A percentile compares a stretch with the other conserved stretches of the same genome.
These are phyloP conservation scores for Heliconius congener DNA, from an alignment of 1,140 invertebrate species.

Conservation along the genomic window DNA sequence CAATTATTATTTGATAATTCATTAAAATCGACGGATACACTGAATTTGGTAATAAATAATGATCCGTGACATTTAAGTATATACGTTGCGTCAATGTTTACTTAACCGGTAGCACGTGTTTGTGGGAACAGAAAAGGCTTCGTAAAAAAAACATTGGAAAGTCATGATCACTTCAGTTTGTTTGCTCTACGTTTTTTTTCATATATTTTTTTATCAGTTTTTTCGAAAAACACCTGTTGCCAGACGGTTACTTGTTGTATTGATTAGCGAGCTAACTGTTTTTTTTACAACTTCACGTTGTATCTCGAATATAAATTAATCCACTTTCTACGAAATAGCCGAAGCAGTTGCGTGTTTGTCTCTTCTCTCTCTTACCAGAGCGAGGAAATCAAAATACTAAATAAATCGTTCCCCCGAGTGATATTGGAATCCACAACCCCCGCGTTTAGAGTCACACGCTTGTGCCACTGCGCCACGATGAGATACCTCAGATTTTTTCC, in stretches of 20 bases:
- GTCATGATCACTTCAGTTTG: constrained; percentile 46
- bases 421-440: too few relatives aligned
- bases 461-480: too few relatives aligned
- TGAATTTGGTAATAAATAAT: constrained; percentile 45
- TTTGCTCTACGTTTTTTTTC: constrained; percentile 29
- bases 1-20: background rate
- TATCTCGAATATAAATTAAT: too few relatives aligned
- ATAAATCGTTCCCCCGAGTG: too few relatives aligned
- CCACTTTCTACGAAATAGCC: too few relatives aligned
- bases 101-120: constrained; percentile 56
- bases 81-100: constrained; percentile 47
- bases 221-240: constrained; percentile 43
- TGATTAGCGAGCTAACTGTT: constrained; percentile 37
- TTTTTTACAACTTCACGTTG: too few relatives aligned
- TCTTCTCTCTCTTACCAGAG: too few relatives aligned
- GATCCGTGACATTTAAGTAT: constrained; percentile 40
- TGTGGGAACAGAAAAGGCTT: constrained; percentile 38
- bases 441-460: too few relatives aligned
- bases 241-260: constrained; percentile 35
- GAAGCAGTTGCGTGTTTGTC: too few relatives aligned
- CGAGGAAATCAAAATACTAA: too few relatives aligned
- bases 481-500: background rate
- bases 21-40: constrained; percentile 31
- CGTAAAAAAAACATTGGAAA: constrained; percentile 46
- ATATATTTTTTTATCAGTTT: background rate